Conservation (phyloP, 2,797 vertebrate genomes). For the Tachyglossus aculeatus region DNA sequence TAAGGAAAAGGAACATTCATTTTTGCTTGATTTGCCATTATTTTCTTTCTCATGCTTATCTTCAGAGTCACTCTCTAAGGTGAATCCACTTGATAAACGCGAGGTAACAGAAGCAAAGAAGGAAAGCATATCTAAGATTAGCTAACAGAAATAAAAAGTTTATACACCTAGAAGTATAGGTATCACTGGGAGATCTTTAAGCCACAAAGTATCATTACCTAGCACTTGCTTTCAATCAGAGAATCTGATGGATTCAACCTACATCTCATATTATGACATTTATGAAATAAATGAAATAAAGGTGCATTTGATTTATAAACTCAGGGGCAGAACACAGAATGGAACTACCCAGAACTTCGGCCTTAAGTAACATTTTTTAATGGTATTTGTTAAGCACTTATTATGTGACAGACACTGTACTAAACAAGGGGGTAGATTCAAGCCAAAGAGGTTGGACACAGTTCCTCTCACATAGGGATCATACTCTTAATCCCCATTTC, state of each 20-base stretch:
- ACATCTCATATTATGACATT: too few species aligned
- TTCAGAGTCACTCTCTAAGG: constrained; percentile 39
- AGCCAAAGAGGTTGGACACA: too few species aligned
- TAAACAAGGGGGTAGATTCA: too few species aligned
- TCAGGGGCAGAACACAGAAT: not conserved
- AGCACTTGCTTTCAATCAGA: too few species aligned
- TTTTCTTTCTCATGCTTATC: constrained; percentile 22
- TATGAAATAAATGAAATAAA: not conserved
- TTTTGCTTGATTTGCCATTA: constrained; percentile 53
- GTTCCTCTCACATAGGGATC: too few species aligned
- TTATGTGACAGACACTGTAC: too few species aligned
- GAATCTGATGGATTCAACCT: too few species aligned
- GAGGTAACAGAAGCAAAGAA: not conserved
- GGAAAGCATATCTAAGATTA: too few species aligned
- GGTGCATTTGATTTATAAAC: not conserved
- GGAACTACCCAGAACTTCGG: constrained; percentile 1
- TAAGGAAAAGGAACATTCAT: constrained; percentile 58
- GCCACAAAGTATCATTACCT: too few species aligned
- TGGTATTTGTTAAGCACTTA: too few species aligned
- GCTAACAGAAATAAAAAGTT: constrained; percentile 7
- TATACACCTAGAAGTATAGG: not conserved
- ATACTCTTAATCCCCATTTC: too few species aligned
- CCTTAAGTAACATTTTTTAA: not conserved
- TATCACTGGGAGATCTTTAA: not conserved
- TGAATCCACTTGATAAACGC: constrained; percentile 42